Evolutionary conservation across 2,113 vertebrate species (phyloP), one percentile per base, ranked within the genome.

Genomic region (Stigmatopora argus): DNA sequence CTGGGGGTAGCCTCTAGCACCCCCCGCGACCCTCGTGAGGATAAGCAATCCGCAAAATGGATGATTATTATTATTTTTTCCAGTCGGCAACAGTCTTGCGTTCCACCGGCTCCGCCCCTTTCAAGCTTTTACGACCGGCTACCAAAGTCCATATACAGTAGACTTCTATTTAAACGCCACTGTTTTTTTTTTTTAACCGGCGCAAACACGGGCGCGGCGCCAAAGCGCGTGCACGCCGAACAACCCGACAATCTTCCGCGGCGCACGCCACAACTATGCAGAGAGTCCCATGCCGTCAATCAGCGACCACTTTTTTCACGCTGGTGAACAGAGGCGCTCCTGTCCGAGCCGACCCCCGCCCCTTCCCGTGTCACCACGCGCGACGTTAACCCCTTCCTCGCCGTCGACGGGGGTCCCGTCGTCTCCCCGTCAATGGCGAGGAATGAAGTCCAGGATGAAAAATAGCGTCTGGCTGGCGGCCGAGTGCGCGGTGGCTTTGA

Each of bases 281-380:
- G 35, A 56, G 56, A 71, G 70, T 64, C 23, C 78, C 62, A 77
- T 62, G 66, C 65, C 80, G 71, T 83, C 74, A 59, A 77, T 78
- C 72, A 72, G 59, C 13, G 21, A 7, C 12, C 53, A 15, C 5
- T 8, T 26, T 56, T 31, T 26, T 56, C 53, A 56, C 14, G n/a
- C 35, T 44, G 3, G 59, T 66, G 48, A 71, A 83, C 79, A 83
- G 79, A 82, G 68, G 65, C 61, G 64, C 74, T 72, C 69, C 78
- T 79, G 79, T 79, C 59, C 35, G 18, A 52, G 23, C 38, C 10
- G 19, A 38, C 5, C 12, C 19, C 31, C 58, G n/a, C 17, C 45
- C 51, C 3, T 2, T 0, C 31, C 9, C 57, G 1, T 19, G 38
- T 34, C 57, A 45, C 74, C 67, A 52, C 65, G 78, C 78, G 59